These are phyloP conservation scores for Dendrophyllia cribrosa DNA, from an alignment of 64 coral and sea anemone genomes.

Conservation along the genomic window DNA sequence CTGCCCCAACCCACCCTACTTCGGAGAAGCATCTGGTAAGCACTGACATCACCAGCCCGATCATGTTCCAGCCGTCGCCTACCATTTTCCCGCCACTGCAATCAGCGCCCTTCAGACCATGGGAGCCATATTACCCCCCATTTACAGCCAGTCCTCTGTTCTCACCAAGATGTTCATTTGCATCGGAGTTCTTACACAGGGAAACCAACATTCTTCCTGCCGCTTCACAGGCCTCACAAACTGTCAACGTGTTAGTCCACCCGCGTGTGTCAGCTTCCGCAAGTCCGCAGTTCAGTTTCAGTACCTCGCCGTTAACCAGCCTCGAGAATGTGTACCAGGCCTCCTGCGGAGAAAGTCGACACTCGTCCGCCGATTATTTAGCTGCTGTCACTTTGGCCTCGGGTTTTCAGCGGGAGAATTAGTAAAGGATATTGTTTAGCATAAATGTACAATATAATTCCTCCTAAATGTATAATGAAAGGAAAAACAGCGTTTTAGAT, in stretches of 20 bases:
- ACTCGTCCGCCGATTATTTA: conserved; percentile 55
- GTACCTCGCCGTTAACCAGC: not conserved
- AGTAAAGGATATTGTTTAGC: not conserved
- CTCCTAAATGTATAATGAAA: no score
- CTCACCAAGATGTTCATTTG: not conserved
- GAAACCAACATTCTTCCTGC: not conserved
- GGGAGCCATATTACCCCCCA: not conserved
- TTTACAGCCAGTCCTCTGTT: not conserved
- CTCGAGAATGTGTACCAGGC: not conserved
- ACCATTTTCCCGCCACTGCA: conserved; percentile 1
- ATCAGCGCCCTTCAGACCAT: not conserved
- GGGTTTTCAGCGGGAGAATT: conserved; percentile 50
- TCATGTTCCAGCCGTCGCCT: not conserved
- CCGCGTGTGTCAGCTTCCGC: not conserved
- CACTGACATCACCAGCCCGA: not conserved
- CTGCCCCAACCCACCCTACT: conserved; percentile 31
- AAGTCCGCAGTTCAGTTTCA: not conserved
- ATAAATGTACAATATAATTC: no score
- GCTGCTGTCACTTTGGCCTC: conserved; percentile 47
- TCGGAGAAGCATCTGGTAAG: not conserved
- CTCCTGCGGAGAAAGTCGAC: conserved; percentile 5
- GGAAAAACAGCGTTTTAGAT: no score
- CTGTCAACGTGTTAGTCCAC: not conserved
- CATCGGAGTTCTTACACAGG: not conserved
- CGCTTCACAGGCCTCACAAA: not conserved